Evolutionary conservation across 2,888 invertebrate species (phyloP).

Genomic region (Chrysina gloriosa): DNA sequence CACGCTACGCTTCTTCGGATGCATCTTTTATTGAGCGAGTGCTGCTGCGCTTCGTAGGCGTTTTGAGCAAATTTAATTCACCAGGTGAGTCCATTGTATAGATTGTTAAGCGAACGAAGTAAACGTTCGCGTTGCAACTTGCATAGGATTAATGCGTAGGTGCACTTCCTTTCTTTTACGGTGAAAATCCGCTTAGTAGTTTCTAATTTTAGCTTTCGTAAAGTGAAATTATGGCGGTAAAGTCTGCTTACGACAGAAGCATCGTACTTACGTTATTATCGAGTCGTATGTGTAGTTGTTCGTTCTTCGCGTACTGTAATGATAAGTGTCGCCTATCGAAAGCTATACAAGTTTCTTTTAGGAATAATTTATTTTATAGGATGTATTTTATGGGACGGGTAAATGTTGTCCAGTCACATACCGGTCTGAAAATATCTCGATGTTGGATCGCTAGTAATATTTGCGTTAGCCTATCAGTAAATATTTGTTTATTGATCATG

Average conservation of each 20-base stretch:
- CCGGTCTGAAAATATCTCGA: no score
- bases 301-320: no score
- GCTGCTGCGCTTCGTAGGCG: slow-evolving; percentile 8
- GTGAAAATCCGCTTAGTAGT: neutral
- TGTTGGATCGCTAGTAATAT: no score
- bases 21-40: slow-evolving; percentile 15
- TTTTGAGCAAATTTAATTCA: slow-evolving; percentile 27
- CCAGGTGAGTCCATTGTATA: slow-evolving; percentile 27
- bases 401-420: no score
- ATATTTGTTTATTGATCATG: no score
- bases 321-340: no score
- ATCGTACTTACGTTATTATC: slow-evolving; percentile 2
- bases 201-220: slow-evolving; percentile 20
- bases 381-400: no score
- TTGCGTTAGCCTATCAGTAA: no score
- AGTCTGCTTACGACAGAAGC: slow-evolving; percentile 18
- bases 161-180: neutral
- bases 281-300: no score
- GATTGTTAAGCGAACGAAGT: slow-evolving; percentile 25
- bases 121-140: slow-evolving; percentile 7
- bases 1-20: neutral
- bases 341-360: no score
- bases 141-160: slow-evolving; percentile 13
- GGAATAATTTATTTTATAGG: no score
- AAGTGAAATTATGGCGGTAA: slow-evolving; percentile 6